A percentile compares a stretch with the other conserved stretches of the same genome.
Evolutionary conservation across 2,113 vertebrate species (phyloP).

Genomic region (Falco punctatus): DNA sequence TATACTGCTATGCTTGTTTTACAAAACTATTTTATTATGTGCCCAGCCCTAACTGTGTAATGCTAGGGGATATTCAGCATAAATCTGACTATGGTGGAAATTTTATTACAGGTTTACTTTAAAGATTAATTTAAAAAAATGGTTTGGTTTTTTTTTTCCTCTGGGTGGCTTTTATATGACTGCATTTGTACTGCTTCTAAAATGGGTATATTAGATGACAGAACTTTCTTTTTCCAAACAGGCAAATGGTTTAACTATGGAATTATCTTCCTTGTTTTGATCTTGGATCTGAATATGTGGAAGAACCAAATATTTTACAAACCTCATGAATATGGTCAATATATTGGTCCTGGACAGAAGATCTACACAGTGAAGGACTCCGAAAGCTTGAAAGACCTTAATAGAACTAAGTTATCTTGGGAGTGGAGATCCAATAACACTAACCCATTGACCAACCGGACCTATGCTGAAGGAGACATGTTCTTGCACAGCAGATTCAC

Average conservation of each 20-base stretch:
- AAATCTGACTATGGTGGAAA: neutral
- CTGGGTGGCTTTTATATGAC: neutral
- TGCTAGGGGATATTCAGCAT: slow-evolving; percentile 12
- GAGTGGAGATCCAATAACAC: slow-evolving; percentile 89
- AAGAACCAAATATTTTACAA: slow-evolving; percentile 99
- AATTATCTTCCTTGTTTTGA: slow-evolving; percentile 97
- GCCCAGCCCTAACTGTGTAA: slow-evolving; percentile 44
- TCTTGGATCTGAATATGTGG: slow-evolving; percentile 99
- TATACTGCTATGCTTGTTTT: slow-evolving; percentile 7
- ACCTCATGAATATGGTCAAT: slow-evolving; percentile 96
- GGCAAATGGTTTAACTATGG: slow-evolving; percentile 99
- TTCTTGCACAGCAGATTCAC: slow-evolving; percentile 93
- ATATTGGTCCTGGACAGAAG: slow-evolving; percentile 93
- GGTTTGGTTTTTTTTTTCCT: neutral
- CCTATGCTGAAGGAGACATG: slow-evolving; percentile 88
- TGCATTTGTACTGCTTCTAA: neutral
- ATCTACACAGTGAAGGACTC: slow-evolving; percentile 95
- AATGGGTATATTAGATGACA: slow-evolving; percentile 27
- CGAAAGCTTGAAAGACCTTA: slow-evolving; percentile 88
- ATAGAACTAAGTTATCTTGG: slow-evolving; percentile 92
- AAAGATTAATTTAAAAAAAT: slow-evolving; percentile 11
- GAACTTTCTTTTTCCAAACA: slow-evolving; percentile 74
- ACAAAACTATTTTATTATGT: slow-evolving; percentile 54
- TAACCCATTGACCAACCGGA: slow-evolving; percentile 85
- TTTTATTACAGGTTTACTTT: slow-evolving; percentile 43